Percentiles rank a stretch among this genome's conserved stretches.
Evolutionary conservation across 2,888 invertebrate species (phyloP).

Genomic region (Tetragonisca angustula): DNA sequence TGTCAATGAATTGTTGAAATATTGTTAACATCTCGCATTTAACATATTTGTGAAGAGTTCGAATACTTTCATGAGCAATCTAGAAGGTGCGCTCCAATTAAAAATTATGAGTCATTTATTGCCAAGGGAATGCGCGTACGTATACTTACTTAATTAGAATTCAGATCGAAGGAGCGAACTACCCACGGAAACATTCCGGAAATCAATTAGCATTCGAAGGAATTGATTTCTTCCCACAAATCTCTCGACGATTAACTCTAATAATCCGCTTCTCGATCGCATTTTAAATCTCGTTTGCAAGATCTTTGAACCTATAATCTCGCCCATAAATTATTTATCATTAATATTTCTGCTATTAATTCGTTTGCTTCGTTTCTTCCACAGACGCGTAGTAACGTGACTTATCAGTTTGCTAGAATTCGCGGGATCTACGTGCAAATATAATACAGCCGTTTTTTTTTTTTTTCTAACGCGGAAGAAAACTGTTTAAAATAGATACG

Average conservation of each 20-base stretch:
- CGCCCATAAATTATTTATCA: not conserved
- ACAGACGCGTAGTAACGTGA: not conserved
- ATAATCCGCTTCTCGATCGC: not conserved
- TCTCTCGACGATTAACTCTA: not conserved
- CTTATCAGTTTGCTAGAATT: not conserved
- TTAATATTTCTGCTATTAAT: not conserved
- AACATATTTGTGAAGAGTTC: no score
- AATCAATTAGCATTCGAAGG: not conserved
- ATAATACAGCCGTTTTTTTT: not conserved
- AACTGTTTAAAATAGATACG: no score
- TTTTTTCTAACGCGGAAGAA: no score
- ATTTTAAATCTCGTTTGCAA: not conserved
- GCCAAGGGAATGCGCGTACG: not conserved
- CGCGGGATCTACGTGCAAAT: not conserved
- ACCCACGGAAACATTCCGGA: not conserved
- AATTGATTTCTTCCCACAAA: not conserved
- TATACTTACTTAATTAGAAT: not conserved
- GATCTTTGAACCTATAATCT: not conserved
- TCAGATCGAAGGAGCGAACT: not conserved
- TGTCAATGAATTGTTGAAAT: no score
- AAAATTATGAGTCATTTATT: conserved; percentile 57
- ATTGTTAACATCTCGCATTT: no score
- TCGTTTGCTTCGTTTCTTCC: not conserved
- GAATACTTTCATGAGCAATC: no score
- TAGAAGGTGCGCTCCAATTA: conserved; percentile 51